Percentiles rank a stretch among this genome's conserved stretches.
These are phyloP conservation scores for Torymus texanus DNA, from an alignment of 2,888 invertebrate species.

Conservation along the genomic window DNA sequence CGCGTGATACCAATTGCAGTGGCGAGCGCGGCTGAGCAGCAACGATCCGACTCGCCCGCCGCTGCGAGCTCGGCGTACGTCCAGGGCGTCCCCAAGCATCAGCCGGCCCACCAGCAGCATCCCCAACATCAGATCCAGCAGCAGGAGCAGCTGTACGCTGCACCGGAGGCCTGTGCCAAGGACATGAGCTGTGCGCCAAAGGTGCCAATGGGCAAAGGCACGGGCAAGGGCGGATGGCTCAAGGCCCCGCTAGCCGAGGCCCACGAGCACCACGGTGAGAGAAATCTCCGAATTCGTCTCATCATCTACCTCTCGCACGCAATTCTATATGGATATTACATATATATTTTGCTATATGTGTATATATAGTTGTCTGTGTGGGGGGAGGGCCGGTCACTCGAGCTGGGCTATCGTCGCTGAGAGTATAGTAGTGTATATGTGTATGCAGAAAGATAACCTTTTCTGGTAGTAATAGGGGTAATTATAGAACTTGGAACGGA, in stretches of 20 bases:
- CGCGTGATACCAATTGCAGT: constrained; percentile 69
- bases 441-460: too few relatives aligned
- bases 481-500: too few relatives aligned
- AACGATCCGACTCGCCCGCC: constrained; percentile 73
- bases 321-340: too few relatives aligned
- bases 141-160: constrained; percentile 36
- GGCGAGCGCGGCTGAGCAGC: constrained; percentile 74
- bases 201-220: constrained; percentile 72
- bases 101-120: constrained; percentile 2
- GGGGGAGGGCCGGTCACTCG: too few relatives aligned
- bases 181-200: constrained; percentile 63
- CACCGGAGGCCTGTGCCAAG: not conserved
- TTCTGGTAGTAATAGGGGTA: too few relatives aligned
- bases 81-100: constrained; percentile 32
- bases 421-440: too few relatives aligned
- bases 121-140: constrained; percentile 65
- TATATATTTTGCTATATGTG: too few relatives aligned
- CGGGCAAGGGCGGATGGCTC: constrained; percentile 70
- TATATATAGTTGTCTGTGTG: too few relatives aligned
- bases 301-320: too few relatives aligned
- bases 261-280: constrained; percentile 75
- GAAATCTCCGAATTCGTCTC: constrained; percentile 35
- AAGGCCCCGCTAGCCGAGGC: constrained; percentile 73
- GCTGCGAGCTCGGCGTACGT: constrained; percentile 66
- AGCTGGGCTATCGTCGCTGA: too few relatives aligned